phyloP scores from a whole-genome alignment of 2,888 invertebrate genomes.

The Amiota minor region DNA sequence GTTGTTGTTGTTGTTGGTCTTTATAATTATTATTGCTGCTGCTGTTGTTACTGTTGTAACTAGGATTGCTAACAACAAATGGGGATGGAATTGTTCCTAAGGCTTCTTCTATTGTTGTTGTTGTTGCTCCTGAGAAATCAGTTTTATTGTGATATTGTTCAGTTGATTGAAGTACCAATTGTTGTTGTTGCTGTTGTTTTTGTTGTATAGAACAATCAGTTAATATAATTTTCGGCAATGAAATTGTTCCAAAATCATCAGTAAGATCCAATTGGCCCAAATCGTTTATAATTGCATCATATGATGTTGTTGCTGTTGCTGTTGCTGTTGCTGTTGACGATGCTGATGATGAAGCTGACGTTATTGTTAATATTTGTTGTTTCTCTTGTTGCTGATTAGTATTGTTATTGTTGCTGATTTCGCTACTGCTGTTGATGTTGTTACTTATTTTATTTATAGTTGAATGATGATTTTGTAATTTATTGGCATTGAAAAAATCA shows the following conservation, averaged over 20 bases:
- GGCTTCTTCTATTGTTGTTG: neutral
- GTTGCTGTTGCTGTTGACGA: conserved; percentile 11
- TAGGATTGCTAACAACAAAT: too few species aligned
- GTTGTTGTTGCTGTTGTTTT: conserved; percentile 30
- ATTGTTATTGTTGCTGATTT: too few species aligned
- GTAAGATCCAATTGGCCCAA: conserved; percentile 59
- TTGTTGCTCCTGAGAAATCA: neutral
- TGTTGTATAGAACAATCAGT: conserved; percentile 63
- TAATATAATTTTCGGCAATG: conserved; percentile 69
- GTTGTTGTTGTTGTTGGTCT: conserved; percentile 27
- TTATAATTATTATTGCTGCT: conserved; percentile 36
- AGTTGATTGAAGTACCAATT: neutral
- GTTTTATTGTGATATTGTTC: neutral
- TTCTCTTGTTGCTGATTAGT: conserved; percentile 38
- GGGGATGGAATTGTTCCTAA: too few species aligned
- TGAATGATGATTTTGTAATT: too few species aligned
- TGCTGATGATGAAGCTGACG: conserved; percentile 23
- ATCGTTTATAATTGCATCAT: conserved; percentile 67
- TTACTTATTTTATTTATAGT: neutral
- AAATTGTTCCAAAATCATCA: conserved; percentile 41
- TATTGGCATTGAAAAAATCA: conserved; percentile 39
- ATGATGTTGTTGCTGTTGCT: conserved; percentile 39
- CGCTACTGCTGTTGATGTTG: too few species aligned
- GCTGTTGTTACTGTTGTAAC: neutral
- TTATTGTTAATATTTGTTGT: conserved; percentile 42